These are phyloP conservation scores for Lethenteron reissneri DNA, from an alignment of 2,113 vertebrate genomes.

Conservation along the genomic window DNA sequence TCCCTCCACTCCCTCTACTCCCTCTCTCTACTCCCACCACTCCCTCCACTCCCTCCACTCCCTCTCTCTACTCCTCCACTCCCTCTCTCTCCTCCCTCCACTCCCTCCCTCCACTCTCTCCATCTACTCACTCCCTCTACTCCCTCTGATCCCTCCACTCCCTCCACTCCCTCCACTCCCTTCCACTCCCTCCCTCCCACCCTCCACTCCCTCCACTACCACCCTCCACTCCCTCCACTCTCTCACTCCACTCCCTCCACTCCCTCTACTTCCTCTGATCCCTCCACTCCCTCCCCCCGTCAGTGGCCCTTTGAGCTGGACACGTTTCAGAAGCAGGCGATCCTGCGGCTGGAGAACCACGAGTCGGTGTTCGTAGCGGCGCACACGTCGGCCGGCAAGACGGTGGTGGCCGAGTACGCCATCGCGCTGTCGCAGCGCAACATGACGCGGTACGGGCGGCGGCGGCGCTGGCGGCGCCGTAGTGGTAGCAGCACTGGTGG, in stretches of 20 bases:
- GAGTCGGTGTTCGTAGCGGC: slow-evolving; percentile 61
- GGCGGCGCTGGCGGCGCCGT: too few species aligned
- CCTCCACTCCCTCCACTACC: not conserved
- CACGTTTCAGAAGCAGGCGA: slow-evolving; percentile 66
- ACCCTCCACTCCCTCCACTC: too few species aligned
- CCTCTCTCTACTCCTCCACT: too few species aligned
- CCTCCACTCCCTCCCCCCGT: too few species aligned
- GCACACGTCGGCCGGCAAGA: slow-evolving; percentile 70
- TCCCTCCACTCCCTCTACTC: too few species aligned
- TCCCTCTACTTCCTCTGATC: not conserved
- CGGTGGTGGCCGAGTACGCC: slow-evolving; percentile 66
- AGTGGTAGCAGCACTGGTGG: too few species aligned
- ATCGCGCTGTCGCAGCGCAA: slow-evolving; percentile 68
- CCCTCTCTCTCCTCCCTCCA: too few species aligned
- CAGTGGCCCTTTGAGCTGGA: slow-evolving; percentile 71
- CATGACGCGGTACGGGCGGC: slow-evolving; percentile 45
- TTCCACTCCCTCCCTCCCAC: not conserved
- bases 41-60: not conserved
- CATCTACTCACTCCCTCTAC: too few species aligned
- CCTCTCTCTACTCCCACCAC: too few species aligned
- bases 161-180: not conserved
- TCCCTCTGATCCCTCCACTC: not conserved
- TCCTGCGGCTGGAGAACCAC: slow-evolving; percentile 46
- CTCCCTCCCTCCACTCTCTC: too few species aligned
- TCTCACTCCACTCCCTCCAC: not conserved